Percentiles rank a stretch among this genome's conserved stretches.
Evolutionary conservation across 2,113 vertebrate species (phyloP).

Genomic region (Tyto alba): DNA sequence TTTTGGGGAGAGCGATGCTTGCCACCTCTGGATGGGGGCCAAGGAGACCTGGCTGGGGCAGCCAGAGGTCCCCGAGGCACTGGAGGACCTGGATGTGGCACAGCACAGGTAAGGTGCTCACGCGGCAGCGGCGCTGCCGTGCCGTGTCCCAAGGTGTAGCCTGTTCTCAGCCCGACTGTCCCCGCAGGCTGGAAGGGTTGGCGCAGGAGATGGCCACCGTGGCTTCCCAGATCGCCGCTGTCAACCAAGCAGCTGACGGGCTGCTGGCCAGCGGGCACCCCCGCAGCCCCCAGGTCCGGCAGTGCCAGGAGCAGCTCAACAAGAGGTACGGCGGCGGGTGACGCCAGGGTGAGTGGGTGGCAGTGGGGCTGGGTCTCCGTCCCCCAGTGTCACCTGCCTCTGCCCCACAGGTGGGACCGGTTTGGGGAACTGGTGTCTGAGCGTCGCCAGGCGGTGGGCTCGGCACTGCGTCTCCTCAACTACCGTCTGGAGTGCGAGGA

Average conservation of each 20-base stretch:
- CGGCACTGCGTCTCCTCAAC: conserved; percentile 85
- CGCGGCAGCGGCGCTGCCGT: rapidly evolving
- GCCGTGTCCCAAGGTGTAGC: rapidly evolving
- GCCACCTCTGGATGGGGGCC: conserved; percentile 93
- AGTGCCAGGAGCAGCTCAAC: conserved; percentile 83
- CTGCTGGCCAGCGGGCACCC: conserved; percentile 88
- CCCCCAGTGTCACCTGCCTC: rapidly evolving
- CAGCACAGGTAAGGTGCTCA: conserved; percentile 83
- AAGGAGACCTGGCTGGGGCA: conserved; percentile 93
- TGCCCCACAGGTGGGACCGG: conserved; percentile 79
- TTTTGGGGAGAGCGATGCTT: conserved; percentile 92
- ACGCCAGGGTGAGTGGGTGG: rapidly evolving
- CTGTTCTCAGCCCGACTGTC: neutral
- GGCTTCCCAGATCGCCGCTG: conserved; percentile 78
- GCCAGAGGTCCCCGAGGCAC: conserved; percentile 83
- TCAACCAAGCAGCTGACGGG: conserved; percentile 84
- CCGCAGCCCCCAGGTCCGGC: conserved; percentile 83
- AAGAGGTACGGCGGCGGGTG: conserved; percentile 68
- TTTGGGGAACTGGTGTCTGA: conserved; percentile 84
- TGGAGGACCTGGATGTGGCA: conserved; percentile 93
- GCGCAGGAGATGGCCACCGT: conserved; percentile 86
- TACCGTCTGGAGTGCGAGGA: conserved; percentile 91
- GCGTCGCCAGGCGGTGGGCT: conserved; percentile 80
- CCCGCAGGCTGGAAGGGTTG: conserved; percentile 83
- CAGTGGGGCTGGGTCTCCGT: rapidly evolving